Evolutionary conservation across 2,113 vertebrate species (phyloP).

Genomic region (Nothobranchius furzeri): DNA sequence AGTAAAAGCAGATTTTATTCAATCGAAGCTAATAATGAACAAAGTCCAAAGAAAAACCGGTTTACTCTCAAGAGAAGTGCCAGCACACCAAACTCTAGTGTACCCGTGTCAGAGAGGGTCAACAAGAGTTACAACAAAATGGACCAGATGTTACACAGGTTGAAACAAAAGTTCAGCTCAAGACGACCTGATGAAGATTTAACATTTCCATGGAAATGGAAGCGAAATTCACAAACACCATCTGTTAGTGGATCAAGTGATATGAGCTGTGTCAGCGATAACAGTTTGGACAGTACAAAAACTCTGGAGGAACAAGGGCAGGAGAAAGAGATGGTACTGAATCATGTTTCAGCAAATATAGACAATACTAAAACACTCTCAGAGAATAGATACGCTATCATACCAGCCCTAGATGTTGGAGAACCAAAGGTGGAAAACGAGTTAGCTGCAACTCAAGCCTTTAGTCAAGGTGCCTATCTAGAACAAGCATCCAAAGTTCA

Average conservation of each 20-base stretch:
- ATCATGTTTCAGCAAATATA: conserved; percentile 1
- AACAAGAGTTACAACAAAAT: conserved; percentile 64
- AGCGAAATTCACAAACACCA: conserved; percentile 37
- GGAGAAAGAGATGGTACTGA: conserved; percentile 3
- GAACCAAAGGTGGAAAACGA: conserved; percentile 7
- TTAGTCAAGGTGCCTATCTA: neutral
- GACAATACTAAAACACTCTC: conserved; percentile 21
- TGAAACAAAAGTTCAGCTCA: conserved; percentile 70
- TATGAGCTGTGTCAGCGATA: conserved; percentile 27
- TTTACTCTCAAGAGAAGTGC: conserved; percentile 67
- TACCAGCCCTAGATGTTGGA: conserved; percentile 6
- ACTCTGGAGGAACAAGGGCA: conserved; percentile 7
- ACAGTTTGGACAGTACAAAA: conserved; percentile 25
- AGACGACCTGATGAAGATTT: conserved; percentile 58
- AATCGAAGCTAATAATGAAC: conserved; percentile 51
- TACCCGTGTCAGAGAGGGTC: conserved; percentile 44
- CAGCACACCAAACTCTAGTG: conserved; percentile 37
- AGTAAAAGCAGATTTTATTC: conserved; percentile 57
- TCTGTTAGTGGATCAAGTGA: conserved; percentile 51
- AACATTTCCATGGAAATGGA: conserved; percentile 54
- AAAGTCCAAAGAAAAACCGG: conserved; percentile 60
- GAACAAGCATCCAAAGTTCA: conserved; percentile 25
- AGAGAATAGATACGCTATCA: conserved; percentile 43
- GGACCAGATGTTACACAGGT: conserved; percentile 69
- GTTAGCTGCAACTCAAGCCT: conserved; percentile 1